Conservation (phyloP, 2,113 vertebrate genomes). For the Clarias batrachus region DNA sequence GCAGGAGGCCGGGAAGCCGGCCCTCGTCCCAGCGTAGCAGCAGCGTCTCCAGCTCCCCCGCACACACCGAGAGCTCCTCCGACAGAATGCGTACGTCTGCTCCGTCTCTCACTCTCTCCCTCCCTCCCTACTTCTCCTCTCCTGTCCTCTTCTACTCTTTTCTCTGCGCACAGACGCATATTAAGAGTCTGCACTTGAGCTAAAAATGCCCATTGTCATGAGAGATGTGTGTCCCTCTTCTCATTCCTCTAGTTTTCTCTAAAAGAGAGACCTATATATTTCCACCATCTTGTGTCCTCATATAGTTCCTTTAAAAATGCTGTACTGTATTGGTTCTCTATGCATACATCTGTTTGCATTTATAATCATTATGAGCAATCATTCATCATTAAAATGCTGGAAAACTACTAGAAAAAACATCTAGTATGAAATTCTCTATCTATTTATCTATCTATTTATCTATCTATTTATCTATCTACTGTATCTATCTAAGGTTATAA, state of each 20-base stretch:
- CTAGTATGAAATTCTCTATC: not conserved
- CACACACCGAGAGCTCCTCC: constrained; percentile 94
- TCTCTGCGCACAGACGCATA: constrained; percentile 23
- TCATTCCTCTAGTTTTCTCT: constrained; percentile 32
- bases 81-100: constrained; percentile 95
- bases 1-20: constrained; percentile 93
- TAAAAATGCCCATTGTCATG: constrained; percentile 41
- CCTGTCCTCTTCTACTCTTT: constrained; percentile 22
- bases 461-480: too few relatives aligned
- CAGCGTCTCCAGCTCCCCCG: constrained; percentile 98
- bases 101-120: constrained; percentile 26
- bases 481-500: too few relatives aligned
- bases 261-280: constrained; percentile 38
- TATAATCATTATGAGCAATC: not conserved
- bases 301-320: constrained; percentile 1
- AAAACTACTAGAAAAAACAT: not conserved
- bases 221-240: constrained; percentile 13
- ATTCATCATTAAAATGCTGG: not conserved
- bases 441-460: too few relatives aligned
- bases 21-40: constrained; percentile 98
- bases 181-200: constrained; percentile 28
- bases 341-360: not conserved
- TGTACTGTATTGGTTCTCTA: not conserved
- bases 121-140: constrained; percentile 28
- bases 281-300: constrained; percentile 12